Evolutionary conservation across 2,888 invertebrate species (phyloP).

Genomic region (Cotesia congregata): DNA sequence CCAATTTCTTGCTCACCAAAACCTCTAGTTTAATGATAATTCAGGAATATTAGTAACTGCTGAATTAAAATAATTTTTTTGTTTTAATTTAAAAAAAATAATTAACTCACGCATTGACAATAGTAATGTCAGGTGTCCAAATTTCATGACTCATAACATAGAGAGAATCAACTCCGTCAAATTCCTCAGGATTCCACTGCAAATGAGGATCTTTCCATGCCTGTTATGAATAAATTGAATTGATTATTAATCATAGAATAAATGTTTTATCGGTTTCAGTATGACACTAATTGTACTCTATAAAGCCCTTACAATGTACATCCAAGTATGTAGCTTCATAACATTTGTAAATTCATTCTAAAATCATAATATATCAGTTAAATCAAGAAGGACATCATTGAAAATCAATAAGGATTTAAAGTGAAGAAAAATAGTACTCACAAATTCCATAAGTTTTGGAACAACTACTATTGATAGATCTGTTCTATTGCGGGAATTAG

Average conservation of each 20-base stretch:
- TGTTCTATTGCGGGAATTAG: conserved; percentile 71
- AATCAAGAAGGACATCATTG: conserved; percentile 11
- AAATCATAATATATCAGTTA: conserved; percentile 19
- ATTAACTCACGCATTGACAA: conserved; percentile 76
- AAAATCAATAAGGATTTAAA: neutral
- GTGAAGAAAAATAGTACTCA: conserved; percentile 48
- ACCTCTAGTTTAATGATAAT: conserved; percentile 27
- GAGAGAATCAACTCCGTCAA: conserved; percentile 74
- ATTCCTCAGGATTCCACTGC: conserved; percentile 79
- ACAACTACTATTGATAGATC: conserved; percentile 73
- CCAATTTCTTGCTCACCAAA: conserved; percentile 36
- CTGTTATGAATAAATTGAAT: conserved; percentile 61
- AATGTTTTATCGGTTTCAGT: no score
- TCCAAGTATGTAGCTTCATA: conserved; percentile 68
- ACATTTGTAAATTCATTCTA: conserved; percentile 59
- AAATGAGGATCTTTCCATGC: conserved; percentile 80
- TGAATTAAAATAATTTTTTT: neutral
- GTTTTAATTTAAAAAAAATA: neutral
- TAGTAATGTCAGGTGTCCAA: conserved; percentile 82
- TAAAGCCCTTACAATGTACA: conserved; percentile 48
- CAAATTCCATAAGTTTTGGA: conserved; percentile 72
- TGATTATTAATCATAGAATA: neutral
- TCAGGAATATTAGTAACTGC: neutral
- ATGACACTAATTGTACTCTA: conserved; percentile 40
- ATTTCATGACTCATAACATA: conserved; percentile 77